A percentile compares a stretch with the other conserved stretches of the same genome.
phyloP scores from a whole-genome alignment of 1,140 invertebrate species.

The Lysiphlebus fabarum region DNA sequence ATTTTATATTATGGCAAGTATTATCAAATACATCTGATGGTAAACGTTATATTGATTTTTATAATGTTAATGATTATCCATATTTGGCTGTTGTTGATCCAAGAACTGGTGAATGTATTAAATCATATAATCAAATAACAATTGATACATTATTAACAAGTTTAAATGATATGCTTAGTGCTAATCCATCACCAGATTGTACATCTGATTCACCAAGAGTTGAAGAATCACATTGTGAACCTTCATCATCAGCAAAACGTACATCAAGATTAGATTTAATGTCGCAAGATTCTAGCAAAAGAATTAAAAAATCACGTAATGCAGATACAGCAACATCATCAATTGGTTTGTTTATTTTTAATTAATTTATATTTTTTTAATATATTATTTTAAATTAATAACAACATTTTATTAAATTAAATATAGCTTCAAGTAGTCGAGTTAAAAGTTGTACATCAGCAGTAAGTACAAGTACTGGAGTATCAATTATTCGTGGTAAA shows the following conservation, averaged over 20 bases:
- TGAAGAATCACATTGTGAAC: conserved; percentile 35
- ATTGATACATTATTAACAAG: conserved; percentile 48
- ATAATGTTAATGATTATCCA: conserved; percentile 66
- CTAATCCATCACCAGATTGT: conserved; percentile 49
- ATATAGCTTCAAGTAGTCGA: conserved; percentile 16
- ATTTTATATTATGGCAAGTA: conserved; percentile 81
- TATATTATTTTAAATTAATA: background rate
- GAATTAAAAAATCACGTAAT: conserved; percentile 24
- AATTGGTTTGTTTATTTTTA: conserved; percentile 14
- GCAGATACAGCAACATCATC: conserved; percentile 12
- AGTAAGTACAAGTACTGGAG: conserved; percentile 15
- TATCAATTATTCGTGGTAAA: conserved; percentile 32
- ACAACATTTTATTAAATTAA: background rate
- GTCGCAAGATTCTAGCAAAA: conserved; percentile 21
- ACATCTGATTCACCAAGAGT: conserved; percentile 34
- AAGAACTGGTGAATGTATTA: conserved; percentile 68
- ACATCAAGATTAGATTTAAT: conserved; percentile 23
- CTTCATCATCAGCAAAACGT: conserved; percentile 29
- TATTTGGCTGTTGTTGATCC: conserved; percentile 75
- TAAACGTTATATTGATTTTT: conserved; percentile 67
- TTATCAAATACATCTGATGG: conserved; percentile 70
- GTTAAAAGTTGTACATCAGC: conserved; percentile 7
- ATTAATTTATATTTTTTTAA: conserved; percentile 19
- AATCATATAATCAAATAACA: conserved; percentile 56
- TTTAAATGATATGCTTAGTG: conserved; percentile 51